phyloP scores from a whole-genome alignment of 1,140 invertebrate genomes.

The Caenorhabditis tropicalis region DNA sequence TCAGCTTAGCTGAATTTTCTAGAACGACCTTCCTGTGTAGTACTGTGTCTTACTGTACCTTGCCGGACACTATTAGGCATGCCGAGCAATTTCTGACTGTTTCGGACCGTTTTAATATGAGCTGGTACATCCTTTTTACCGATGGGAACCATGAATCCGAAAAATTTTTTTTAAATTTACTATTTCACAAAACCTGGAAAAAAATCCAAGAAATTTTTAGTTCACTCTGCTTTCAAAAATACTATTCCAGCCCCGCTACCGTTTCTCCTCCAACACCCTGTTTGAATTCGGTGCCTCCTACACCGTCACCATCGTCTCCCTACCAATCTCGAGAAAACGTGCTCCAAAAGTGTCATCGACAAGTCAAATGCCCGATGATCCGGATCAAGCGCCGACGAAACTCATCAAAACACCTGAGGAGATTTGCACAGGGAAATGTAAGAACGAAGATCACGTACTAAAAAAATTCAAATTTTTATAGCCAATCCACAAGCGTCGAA shows the following conservation, averaged over 20 bases:
- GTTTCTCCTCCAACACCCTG: slow-evolving; percentile 66
- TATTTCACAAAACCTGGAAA: too few relatives aligned
- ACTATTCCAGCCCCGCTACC: slow-evolving; percentile 67
- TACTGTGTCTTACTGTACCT: too few relatives aligned
- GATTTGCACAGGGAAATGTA: not conserved
- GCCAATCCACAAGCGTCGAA: slow-evolving; percentile 67
- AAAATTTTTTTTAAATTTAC: too few relatives aligned
- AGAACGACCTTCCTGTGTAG: too few relatives aligned
- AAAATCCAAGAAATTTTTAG: too few relatives aligned
- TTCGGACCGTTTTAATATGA: too few relatives aligned
- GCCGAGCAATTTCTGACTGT: too few relatives aligned
- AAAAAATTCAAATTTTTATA: slow-evolving; percentile 36
- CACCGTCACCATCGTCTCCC: slow-evolving; percentile 58
- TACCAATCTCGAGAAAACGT: slow-evolving; percentile 52
- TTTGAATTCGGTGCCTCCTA: slow-evolving; percentile 65
- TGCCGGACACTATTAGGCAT: too few relatives aligned
- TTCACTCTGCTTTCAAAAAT: too few relatives aligned
- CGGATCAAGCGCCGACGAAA: slow-evolving; percentile 32
- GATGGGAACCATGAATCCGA: too few relatives aligned
- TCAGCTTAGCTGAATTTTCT: too few relatives aligned
- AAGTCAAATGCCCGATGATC: slow-evolving; percentile 64
- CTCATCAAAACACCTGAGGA: not conserved
- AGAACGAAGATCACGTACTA: not conserved
- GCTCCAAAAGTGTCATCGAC: slow-evolving; percentile 33
- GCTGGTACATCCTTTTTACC: too few relatives aligned